Base-by-base conservation (phyloP, 2,797 vertebrate genomes). In the Cossypha niveicapilla region DNA sequence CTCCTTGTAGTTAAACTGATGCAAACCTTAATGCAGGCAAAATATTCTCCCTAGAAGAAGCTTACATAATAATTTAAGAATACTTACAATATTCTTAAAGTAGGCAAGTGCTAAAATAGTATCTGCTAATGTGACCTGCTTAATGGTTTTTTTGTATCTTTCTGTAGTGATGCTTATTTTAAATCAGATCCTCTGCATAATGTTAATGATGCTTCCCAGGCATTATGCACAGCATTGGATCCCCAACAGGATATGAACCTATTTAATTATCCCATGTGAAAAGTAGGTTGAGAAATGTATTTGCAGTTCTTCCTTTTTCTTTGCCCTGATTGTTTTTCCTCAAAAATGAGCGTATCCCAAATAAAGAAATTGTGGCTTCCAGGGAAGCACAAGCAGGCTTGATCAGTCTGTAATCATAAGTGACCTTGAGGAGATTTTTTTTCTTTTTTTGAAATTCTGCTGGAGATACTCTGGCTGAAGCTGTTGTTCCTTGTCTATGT, bases 281-380 rank as follows among this genome's bases (percentile, higher is more conserved):
- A 91, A 92, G 37, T 80, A 91, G 91, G 39, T 61, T 90, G 79
- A 63, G 25, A 93, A 91, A 82, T 54, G 16, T 79, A 53, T 86
- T 78, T 92, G 50, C 84, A 50, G 51, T 63, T 90, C 63, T 88
- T 80, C 28, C 17, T 25, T 81, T 88, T 90, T 86, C 66, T 62
- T 87, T 91, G 79, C 54, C 62, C 41, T 73, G 58, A 56, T 77
- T 51, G 61, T 50, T 89, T 80, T 83, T 61, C 18, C 32, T 93
- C 61, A 78, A 73, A 91, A 90, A 65, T 0, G 5, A 86, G n/a
- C 3, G 0, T 72, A 81, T 90, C 21, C 50, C 24, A 68, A 77
- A 80, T 88, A 57, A 82, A 90, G 34, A 82, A 77, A 18, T 28
- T 72, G 39, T 7, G 18, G 19, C 15, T 83, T 75, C 32, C 37